phyloP scores from a whole-genome alignment of 2,113 vertebrate genomes.

The Ceyx margarethae region DNA sequence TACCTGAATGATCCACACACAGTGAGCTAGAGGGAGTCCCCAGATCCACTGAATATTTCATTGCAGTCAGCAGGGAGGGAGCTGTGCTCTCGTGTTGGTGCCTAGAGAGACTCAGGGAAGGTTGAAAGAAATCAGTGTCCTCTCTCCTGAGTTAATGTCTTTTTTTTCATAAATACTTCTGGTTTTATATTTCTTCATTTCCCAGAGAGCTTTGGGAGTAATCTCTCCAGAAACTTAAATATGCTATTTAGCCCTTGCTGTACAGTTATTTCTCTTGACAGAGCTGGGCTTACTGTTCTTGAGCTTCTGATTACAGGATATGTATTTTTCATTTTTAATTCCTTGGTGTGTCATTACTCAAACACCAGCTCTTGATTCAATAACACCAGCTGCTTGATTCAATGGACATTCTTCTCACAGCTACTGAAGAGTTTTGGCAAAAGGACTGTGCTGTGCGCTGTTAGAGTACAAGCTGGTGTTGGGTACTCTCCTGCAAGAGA shows the following conservation, averaged over 20 bases:
- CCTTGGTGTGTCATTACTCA: conserved; percentile 30
- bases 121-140: neutral
- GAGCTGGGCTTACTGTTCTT: neutral
- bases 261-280: conserved; percentile 1
- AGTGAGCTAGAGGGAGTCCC: neutral
- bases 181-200: neutral
- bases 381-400: neutral
- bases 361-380: too few relatives aligned
- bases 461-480: neutral
- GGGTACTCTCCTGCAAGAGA: neutral
- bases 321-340: conserved; percentile 12
- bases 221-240: neutral
- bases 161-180: neutral
- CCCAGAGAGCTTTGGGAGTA: neutral
- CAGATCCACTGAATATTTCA: neutral
- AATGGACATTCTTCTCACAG: neutral
- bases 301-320: conserved; percentile 33
- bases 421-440: neutral
- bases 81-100: fast-evolving
- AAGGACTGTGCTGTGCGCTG: neutral
- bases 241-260: neutral
- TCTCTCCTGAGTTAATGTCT: conserved; percentile 1
- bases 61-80: neutral
- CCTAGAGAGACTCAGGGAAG: neutral
- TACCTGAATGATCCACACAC: neutral